Base-by-base conservation (phyloP, 2,113 vertebrate genomes). In the Arvicanthis niloticus region DNA sequence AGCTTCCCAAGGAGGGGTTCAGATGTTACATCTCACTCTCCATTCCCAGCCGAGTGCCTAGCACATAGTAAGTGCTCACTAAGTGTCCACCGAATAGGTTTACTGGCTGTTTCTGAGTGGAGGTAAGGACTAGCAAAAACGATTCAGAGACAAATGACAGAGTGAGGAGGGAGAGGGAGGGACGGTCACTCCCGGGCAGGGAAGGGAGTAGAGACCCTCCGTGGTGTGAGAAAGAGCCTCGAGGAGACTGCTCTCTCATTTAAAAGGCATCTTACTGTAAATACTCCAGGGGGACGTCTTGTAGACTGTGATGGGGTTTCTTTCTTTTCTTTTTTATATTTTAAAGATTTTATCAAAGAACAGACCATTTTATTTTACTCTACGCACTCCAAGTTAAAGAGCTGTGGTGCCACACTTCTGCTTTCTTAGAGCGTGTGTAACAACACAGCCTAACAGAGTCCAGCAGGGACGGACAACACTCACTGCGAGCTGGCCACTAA, bases 321-420 rank as follows among this genome's bases (percentile, higher is more conserved):
- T 88, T 72, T 80, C n/a, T 19, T 98, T 96, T 97, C 81, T 93
- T 98, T 98, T 98, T 98, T 98, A 86, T 98, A 98, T 97, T 98
- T 98, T 98, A 95, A 96, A 97, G 96, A 92, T 97, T 98, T 97
- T 98, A 97, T 96, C 89, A 81, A 91, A 96, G 92, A 22, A 78
- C 82, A 58, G 62, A 80, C 97, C 89, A 37, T 89, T 97, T 98
- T 91, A 62, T 97, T 97, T 97, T 96, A 96, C 76, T 97, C 93
- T 97, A 95, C 97, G 98, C 97, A 97, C 97, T 96, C 92, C 91
- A 95, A 98, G 97, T 89, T 85, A 95, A 98, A 97, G 92, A 97
- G 97, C 96, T 97, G 98, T 89, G 94, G 94, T 98, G 98, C 91
- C 81, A 97, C 81, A 96, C 92, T 97, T 97, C 97, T 91, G 96